Percentiles rank a stretch among this genome's conserved stretches.
Evolutionary conservation across 2,888 invertebrate species (phyloP).

Genomic region (Venusia cambrica): DNA sequence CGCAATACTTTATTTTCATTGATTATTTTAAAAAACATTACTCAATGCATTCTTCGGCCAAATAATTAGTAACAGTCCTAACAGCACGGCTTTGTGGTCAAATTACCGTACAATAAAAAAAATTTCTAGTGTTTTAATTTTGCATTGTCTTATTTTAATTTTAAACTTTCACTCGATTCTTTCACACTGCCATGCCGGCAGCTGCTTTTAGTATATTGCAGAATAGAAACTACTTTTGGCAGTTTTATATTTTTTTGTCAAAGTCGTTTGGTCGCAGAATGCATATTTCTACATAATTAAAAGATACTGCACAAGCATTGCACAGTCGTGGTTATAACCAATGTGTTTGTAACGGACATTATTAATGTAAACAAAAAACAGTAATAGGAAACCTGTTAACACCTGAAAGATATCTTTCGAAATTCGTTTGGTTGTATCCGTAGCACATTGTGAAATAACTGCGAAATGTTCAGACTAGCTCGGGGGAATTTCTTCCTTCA

Average conservation of each 20-base stretch:
- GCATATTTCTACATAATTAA: constrained; percentile 68
- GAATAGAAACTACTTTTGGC: no score
- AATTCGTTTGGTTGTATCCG: constrained; percentile 18
- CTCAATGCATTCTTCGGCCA: constrained; percentile 48
- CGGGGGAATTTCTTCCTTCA: no score
- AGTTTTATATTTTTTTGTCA: background rate
- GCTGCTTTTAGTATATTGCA: no score
- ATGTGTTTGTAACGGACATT: constrained; percentile 25
- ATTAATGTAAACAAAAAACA: constrained; percentile 25
- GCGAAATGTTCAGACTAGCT: no score
- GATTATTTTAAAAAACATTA: constrained; percentile 78
- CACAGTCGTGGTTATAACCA: constrained; percentile 44
- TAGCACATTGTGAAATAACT: no score
- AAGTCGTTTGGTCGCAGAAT: constrained; percentile 44
- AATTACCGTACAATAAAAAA: no score
- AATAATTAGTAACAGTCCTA: background rate
- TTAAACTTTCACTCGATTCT: no score
- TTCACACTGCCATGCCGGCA: no score
- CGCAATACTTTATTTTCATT: constrained; percentile 68
- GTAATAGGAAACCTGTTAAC: constrained; percentile 20
- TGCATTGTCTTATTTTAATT: no score
- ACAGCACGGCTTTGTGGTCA: no score
- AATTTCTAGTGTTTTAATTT: no score
- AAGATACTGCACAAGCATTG: constrained; percentile 49
- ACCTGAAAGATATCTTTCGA: constrained; percentile 8